These are phyloP conservation scores for Bhutanitis thaidina DNA, from an alignment of 2,888 invertebrate genomes.

Conservation along the genomic window DNA sequence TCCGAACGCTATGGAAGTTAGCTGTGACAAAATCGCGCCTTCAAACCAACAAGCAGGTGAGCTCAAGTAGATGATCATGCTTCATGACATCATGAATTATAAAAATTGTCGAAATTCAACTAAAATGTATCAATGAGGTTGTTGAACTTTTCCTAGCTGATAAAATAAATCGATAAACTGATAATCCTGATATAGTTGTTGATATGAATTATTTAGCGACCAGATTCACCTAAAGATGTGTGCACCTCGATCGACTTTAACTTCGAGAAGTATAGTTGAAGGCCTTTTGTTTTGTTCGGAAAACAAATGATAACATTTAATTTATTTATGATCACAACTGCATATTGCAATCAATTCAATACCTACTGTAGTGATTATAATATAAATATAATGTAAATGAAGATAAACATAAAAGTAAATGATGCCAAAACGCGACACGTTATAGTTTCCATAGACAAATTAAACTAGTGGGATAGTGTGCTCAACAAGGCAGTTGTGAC, in stretches of 20 bases:
- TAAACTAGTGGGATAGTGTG: background rate
- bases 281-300: background rate
- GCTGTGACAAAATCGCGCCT: constrained; percentile 38
- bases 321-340: no score
- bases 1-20: constrained; percentile 43
- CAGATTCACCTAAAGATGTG: background rate
- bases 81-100: background rate
- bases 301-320: no score
- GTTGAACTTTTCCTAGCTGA: constrained; percentile 43
- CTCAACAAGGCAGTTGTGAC: constrained; percentile 25
- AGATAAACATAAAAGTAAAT: no score
- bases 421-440: background rate
- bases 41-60: constrained; percentile 54
- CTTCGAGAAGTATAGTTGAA: background rate
- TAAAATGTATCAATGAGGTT: constrained; percentile 27
- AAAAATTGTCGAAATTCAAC: background rate
- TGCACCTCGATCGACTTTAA: background rate
- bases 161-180: constrained; percentile 9
- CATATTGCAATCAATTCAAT: no score
- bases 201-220: constrained; percentile 5
- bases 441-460: background rate
- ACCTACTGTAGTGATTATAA: no score
- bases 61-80: constrained; percentile 24
- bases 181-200: background rate
- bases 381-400: no score